These are phyloP conservation scores for Phytoseiulus persimilis DNA, from an alignment of 2,888 invertebrate species.

Conservation along the genomic window DNA sequence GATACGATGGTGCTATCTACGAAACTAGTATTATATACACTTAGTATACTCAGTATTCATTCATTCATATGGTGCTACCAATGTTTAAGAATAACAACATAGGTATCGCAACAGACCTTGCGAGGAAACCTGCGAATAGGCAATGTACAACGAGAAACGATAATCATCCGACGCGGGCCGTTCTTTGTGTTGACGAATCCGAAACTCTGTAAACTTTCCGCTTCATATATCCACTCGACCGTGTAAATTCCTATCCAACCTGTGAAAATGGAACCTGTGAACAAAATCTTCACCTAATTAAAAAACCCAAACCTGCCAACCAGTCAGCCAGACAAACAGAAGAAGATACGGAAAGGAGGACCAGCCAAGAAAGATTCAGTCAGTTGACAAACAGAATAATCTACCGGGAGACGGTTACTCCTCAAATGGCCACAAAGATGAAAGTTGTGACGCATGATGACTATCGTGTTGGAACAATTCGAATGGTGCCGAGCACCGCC, in stretches of 20 bases:
- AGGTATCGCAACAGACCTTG: background rate
- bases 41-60: background rate
- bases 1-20: background rate
- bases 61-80: background rate
- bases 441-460: too few species aligned
- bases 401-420: background rate
- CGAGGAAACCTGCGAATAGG: background rate
- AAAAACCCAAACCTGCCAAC: background rate
- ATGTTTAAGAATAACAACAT: background rate
- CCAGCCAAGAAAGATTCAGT: background rate
- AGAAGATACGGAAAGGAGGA: background rate
- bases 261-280: background rate
- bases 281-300: background rate
- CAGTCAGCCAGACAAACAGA: background rate
- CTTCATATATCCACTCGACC: background rate
- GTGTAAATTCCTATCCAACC: background rate
- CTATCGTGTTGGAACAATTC: background rate
- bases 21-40: constrained; percentile 5
- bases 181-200: background rate
- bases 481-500: background rate
- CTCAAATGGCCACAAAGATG: background rate
- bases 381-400: background rate
- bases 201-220: background rate
- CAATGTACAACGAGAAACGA: background rate
- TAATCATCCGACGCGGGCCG: background rate